Evolutionary conservation across 2,888 invertebrate species (phyloP).

Genomic region (Drosophila putrida): DNA sequence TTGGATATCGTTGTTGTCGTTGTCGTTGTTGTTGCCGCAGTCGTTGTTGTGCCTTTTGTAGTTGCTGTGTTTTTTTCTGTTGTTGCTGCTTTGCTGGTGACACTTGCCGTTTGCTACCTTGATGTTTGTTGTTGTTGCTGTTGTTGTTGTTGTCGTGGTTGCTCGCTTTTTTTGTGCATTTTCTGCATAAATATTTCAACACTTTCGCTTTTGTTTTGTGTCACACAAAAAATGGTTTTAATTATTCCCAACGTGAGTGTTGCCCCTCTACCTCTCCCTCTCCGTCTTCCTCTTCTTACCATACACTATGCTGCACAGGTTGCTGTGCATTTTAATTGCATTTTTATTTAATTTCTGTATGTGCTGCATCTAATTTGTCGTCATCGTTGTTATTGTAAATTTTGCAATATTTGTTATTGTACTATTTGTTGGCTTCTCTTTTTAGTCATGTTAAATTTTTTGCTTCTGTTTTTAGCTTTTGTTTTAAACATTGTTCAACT

Average conservation of each 20-base stretch:
- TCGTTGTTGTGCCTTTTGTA: slow-evolving; percentile 30
- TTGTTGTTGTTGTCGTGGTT: slow-evolving; percentile 14
- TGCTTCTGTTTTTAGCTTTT: slow-evolving; percentile 53
- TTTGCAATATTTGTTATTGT: slow-evolving; percentile 65
- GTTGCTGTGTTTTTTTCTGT: slow-evolving; percentile 41
- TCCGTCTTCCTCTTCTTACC: background rate
- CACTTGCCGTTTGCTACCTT: slow-evolving; percentile 36
- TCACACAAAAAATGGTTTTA: slow-evolving; percentile 63
- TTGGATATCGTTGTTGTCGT: slow-evolving; percentile 43
- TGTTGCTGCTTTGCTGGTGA: slow-evolving; percentile 29
- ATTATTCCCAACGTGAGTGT: slow-evolving; percentile 68
- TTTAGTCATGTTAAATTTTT: slow-evolving; percentile 31
- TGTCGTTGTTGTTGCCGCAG: slow-evolving; percentile 16
- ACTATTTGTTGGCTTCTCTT: slow-evolving; percentile 29
- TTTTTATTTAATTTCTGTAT: slow-evolving; percentile 76
- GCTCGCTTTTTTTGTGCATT: slow-evolving; percentile 65
- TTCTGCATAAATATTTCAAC: slow-evolving; percentile 82
- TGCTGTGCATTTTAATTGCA: slow-evolving; percentile 78
- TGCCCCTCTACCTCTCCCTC: background rate
- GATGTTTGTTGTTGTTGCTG: slow-evolving; percentile 1
- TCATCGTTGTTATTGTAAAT: slow-evolving; percentile 54
- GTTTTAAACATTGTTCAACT: slow-evolving; percentile 21
- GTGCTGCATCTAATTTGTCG: slow-evolving; percentile 78
- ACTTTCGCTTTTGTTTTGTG: slow-evolving; percentile 81
- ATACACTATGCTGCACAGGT: slow-evolving; percentile 27